These are phyloP conservation scores for Acrocephalus arundinaceus DNA, from an alignment of 2,113 vertebrate species.

Conservation along the genomic window DNA sequence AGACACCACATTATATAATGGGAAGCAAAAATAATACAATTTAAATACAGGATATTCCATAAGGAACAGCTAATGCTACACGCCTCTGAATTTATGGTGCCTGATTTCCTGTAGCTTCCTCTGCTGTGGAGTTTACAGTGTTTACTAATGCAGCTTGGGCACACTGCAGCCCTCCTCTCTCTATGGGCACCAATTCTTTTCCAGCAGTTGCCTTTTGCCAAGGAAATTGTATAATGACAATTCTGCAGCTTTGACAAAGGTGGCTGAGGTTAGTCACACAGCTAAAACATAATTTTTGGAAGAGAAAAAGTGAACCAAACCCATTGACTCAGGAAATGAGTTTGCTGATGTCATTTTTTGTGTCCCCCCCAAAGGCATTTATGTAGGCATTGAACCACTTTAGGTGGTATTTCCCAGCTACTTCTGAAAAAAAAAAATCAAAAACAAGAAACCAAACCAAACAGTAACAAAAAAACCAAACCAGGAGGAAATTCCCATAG, in stretches of 20 bases:
- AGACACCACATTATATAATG: background rate
- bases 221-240: background rate
- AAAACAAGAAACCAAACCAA: background rate
- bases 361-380: background rate
- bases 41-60: conserved; percentile 45
- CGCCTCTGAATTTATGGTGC: background rate
- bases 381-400: background rate
- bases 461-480: too few relatives aligned
- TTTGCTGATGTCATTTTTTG: background rate
- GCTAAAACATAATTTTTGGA: background rate
- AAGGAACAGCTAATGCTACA: background rate
- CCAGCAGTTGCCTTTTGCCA: background rate
- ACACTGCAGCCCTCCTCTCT: background rate
- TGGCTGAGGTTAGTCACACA: background rate
- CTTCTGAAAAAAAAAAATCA: background rate
- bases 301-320: background rate
- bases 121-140: background rate
- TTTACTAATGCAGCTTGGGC: background rate
- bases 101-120: conserved; percentile 34
- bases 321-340: background rate
- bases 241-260: background rate
- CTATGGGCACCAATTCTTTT: background rate
- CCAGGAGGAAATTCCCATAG: background rate
- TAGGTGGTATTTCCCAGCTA: background rate
- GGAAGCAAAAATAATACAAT: conserved; percentile 25